Percentiles rank a stretch among this genome's conserved stretches.
Conservation (phyloP, 2,113 vertebrate genomes). For the Cricetomys ansorgei region DNA sequence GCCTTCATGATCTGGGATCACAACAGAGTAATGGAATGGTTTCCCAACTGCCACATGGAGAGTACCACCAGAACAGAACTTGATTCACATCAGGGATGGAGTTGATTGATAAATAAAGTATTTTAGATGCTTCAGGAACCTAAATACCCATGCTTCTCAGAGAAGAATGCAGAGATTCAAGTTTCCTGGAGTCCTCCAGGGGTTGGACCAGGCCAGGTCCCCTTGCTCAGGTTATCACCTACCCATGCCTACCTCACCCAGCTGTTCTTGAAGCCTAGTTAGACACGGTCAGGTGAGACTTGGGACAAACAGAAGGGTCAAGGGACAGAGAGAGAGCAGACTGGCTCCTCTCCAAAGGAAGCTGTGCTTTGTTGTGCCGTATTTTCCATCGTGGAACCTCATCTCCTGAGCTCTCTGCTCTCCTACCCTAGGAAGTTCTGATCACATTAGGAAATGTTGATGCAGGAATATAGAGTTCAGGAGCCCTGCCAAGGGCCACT, state of each 20-base stretch:
- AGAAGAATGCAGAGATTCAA: neutral
- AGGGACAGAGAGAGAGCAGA: neutral
- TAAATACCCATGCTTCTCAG: neutral
- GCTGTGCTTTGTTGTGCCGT: neutral
- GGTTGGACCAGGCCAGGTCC: neutral
- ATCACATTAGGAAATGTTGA: neutral
- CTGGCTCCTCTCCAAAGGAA: neutral
- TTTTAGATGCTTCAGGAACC: neutral
- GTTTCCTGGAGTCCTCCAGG: neutral
- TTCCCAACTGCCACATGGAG: neutral
- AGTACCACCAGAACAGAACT: constrained; percentile 26
- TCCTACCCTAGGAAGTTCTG: neutral
- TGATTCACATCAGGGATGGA: constrained; percentile 34
- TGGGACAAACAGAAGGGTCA: neutral
- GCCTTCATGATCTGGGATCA: constrained; percentile 56
- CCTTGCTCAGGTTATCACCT: neutral
- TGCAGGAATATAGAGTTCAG: neutral
- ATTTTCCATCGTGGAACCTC: neutral
- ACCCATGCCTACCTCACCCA: neutral
- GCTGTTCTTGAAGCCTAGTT: neutral
- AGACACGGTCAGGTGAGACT: neutral
- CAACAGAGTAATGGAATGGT: constrained; percentile 47
- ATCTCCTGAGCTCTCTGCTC: neutral
- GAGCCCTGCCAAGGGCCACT: neutral
- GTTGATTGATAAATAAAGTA: constrained; percentile 21